phyloP scores from a whole-genome alignment of 1,140 invertebrate genomes.

The Habropoda laboriosa region DNA sequence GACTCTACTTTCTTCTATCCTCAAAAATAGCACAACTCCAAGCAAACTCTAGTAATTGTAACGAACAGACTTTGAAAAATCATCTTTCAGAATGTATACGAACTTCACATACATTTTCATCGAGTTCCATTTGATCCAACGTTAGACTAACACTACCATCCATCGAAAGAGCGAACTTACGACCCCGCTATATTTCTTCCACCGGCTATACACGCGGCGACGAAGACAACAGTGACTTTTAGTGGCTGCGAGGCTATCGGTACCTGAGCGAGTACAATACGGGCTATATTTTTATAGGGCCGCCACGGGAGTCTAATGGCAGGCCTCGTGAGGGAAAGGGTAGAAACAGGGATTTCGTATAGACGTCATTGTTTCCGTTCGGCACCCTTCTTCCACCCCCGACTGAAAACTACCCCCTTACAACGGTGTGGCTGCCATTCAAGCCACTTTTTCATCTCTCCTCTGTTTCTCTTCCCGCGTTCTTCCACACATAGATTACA shows the following conservation, averaged over 20 bases:
- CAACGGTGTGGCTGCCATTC: constrained; percentile 73
- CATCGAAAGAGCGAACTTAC: no score
- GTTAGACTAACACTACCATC: no score
- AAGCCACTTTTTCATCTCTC: constrained; percentile 80
- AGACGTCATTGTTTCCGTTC: constrained; percentile 80
- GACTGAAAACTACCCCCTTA: constrained; percentile 77
- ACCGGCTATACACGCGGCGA: no score
- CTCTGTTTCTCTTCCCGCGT: constrained; percentile 75
- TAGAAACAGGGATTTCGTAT: constrained; percentile 74
- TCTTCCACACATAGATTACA: constrained; percentile 82
- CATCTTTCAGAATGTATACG: no score
- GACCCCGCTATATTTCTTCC: no score
- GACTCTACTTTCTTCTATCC: no score
- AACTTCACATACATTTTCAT: no score
- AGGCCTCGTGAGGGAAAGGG: constrained; percentile 62
- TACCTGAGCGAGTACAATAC: constrained; percentile 68
- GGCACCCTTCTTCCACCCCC: constrained; percentile 69
- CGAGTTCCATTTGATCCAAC: no score
- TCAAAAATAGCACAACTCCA: no score
- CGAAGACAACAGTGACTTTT: constrained; percentile 60
- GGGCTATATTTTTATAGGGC: constrained; percentile 77
- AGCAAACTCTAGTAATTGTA: no score
- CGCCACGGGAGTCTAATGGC: constrained; percentile 76
- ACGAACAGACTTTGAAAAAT: no score
- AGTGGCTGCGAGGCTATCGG: constrained; percentile 57